A percentile compares a stretch with the other conserved stretches of the same genome.
Evolutionary conservation across 2,797 vertebrate species (phyloP).

Genomic region (Melanotaenia boesemani): DNA sequence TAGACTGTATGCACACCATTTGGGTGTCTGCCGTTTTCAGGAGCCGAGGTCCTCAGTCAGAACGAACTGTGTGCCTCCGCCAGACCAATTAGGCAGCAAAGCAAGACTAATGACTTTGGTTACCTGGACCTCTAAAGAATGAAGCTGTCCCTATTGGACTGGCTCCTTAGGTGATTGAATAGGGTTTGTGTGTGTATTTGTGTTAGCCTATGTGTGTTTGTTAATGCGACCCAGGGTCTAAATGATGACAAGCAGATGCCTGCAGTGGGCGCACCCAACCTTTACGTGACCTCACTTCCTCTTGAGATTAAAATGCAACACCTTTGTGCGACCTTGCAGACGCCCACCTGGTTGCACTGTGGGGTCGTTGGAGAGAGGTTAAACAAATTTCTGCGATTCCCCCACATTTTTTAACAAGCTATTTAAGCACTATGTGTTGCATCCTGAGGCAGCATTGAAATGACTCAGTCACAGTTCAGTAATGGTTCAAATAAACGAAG

Average conservation of each 20-base stretch:
- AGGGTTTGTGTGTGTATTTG: slow-evolving; percentile 45
- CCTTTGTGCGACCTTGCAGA: slow-evolving; percentile 49
- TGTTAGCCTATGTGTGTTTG: slow-evolving; percentile 44
- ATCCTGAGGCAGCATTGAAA: slow-evolving; percentile 82
- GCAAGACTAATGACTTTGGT: slow-evolving; percentile 81
- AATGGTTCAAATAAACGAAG: slow-evolving; percentile 78
- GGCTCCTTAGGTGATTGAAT: slow-evolving; percentile 73
- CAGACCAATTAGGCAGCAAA: slow-evolving; percentile 82
- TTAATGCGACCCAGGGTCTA: slow-evolving; percentile 56
- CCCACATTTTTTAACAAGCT: slow-evolving; percentile 80
- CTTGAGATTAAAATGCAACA: slow-evolving; percentile 49
- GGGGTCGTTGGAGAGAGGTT: slow-evolving; percentile 36
- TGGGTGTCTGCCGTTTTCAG: slow-evolving; percentile 30
- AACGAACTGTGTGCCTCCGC: slow-evolving; percentile 60
- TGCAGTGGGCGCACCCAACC: slow-evolving; percentile 54
- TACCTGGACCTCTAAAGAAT: slow-evolving; percentile 79
- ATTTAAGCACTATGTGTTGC: slow-evolving; percentile 81
- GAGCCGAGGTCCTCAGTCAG: slow-evolving; percentile 76
- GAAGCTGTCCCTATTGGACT: slow-evolving; percentile 71
- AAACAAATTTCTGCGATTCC: slow-evolving; percentile 73
- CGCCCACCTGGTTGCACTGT: slow-evolving; percentile 63
- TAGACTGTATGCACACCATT: slow-evolving; percentile 42
- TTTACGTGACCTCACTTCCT: slow-evolving; percentile 44
- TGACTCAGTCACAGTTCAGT: slow-evolving; percentile 83
- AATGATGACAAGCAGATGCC: slow-evolving; percentile 77